These are phyloP conservation scores for Sarcoramphus papa DNA, from an alignment of 2,797 vertebrate species.

Conservation along the genomic window DNA sequence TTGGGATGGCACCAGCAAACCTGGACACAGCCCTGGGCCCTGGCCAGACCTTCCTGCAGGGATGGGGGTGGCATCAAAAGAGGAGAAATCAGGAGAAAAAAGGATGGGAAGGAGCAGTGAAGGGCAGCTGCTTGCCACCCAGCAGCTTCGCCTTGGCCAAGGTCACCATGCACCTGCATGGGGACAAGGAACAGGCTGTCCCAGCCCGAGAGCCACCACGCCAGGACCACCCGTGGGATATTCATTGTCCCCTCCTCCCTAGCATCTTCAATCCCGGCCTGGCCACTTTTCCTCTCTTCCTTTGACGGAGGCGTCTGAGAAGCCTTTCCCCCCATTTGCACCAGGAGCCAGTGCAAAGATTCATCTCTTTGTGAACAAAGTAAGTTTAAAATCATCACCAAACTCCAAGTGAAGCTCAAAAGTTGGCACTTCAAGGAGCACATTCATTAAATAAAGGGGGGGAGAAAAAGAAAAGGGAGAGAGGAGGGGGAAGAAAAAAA, in stretches of 20 bases:
- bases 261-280: not conserved
- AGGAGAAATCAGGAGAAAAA: not conserved
- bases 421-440: conserved; percentile 40
- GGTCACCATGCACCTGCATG: not conserved
- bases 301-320: not conserved
- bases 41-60: not conserved
- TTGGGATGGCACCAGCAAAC: not conserved
- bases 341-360: not conserved
- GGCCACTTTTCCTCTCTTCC: not conserved
- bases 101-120: not conserved
- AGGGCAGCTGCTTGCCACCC: not conserved
- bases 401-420: not conserved
- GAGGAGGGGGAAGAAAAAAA: not conserved
- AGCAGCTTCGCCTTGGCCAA: not conserved
- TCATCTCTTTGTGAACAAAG: not conserved
- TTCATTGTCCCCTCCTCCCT: too few species aligned
- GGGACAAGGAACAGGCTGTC: not conserved
- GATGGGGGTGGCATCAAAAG: not conserved
- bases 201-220: accelerated
- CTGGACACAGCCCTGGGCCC: too few species aligned
- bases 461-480: not conserved
- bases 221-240: not conserved
- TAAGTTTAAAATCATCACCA: conserved; percentile 17
- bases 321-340: not conserved
- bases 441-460: conserved; percentile 51